These are phyloP conservation scores for Catharus ustulatus DNA, from an alignment of 2,797 vertebrate genomes.

Conservation along the genomic window DNA sequence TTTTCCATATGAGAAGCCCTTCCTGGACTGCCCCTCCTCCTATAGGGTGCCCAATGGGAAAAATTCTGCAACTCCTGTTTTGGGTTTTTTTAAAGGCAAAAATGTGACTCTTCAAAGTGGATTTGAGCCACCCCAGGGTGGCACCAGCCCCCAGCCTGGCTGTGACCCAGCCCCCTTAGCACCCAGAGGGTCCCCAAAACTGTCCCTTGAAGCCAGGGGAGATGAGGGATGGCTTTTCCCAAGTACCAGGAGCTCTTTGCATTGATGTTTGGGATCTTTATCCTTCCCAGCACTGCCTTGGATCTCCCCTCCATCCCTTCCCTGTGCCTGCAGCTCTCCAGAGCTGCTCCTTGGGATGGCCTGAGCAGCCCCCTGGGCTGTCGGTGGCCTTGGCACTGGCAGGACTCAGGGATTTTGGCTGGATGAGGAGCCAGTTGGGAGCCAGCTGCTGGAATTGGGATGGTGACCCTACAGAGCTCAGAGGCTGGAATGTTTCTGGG, in stretches of 20 bases:
- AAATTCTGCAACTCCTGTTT: accelerated
- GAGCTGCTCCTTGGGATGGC: neutral
- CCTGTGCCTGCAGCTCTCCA: neutral
- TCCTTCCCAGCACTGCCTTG: neutral
- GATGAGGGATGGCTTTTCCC: neutral
- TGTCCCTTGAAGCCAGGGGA: neutral
- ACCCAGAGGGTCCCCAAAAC: accelerated
- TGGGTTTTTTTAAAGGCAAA: neutral
- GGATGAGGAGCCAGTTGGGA: neutral
- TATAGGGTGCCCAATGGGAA: neutral
- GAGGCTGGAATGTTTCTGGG: neutral
- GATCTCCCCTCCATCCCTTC: neutral
- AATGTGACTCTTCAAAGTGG: neutral
- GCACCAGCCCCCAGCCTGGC: neutral
- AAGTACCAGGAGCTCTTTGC: neutral
- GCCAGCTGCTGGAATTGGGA: neutral
- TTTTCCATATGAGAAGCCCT: neutral
- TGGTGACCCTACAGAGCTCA: neutral
- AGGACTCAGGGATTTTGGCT: neutral
- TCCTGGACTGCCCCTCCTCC: neutral
- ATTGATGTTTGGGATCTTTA: neutral
- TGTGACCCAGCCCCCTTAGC: accelerated
- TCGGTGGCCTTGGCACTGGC: neutral
- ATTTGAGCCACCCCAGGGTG: neutral
- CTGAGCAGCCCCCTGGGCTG: neutral